Evolutionary conservation across 2,888 invertebrate species (phyloP).

Genomic region (Tryphoninae sp.): DNA sequence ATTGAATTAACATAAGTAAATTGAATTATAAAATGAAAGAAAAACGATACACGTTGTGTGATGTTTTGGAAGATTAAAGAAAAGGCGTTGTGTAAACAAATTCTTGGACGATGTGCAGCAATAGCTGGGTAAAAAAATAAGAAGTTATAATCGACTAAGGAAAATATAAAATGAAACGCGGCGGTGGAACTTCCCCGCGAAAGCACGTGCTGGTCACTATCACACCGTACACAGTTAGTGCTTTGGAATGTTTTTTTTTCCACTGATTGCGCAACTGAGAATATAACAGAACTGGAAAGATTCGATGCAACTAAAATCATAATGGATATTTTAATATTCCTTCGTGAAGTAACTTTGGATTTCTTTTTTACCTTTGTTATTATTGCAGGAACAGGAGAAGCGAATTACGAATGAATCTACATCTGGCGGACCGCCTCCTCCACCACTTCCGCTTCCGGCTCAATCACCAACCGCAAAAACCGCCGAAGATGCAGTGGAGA

Average conservation of each 20-base stretch:
- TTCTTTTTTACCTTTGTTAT: background rate
- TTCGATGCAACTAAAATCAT: background rate
- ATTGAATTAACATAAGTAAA: too few relatives aligned
- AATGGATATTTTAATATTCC: background rate
- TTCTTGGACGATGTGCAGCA: background rate
- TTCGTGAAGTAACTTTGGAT: background rate
- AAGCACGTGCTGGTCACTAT: constrained; percentile 73
- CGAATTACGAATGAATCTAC: constrained; percentile 67
- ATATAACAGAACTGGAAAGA: background rate
- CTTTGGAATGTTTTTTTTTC: constrained; percentile 14
- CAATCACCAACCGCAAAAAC: constrained; percentile 66
- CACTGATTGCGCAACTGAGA: constrained; percentile 28
- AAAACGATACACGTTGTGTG: too few relatives aligned
- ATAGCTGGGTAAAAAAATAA: constrained; percentile 8
- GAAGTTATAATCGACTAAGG: constrained; percentile 1
- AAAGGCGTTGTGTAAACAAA: too few relatives aligned
- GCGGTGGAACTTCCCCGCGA: constrained; percentile 58
- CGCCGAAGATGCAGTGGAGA: constrained; percentile 85
- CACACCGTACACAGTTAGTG: constrained; percentile 77
- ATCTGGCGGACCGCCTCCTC: constrained; percentile 70
- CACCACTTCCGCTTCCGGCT: constrained; percentile 72
- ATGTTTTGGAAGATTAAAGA: too few relatives aligned
- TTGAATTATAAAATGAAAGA: too few relatives aligned
- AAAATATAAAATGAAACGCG: constrained; percentile 65
- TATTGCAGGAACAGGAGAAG: constrained; percentile 75